These are phyloP conservation scores for Porites cylindrica DNA, from an alignment of 92 coral and sea anemone genomes.

Conservation along the genomic window DNA sequence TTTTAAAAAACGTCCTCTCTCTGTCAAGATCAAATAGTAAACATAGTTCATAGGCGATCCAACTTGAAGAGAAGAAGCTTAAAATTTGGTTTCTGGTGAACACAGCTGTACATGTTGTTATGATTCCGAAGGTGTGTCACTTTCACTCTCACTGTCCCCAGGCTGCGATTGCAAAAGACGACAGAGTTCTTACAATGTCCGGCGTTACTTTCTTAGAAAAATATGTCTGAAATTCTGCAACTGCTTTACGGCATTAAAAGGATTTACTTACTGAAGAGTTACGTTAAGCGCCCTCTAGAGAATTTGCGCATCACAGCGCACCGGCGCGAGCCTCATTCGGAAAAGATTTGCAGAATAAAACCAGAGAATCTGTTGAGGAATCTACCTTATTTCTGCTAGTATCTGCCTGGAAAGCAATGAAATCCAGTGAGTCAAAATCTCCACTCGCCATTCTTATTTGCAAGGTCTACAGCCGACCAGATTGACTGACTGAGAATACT, in stretches of 20 bases:
- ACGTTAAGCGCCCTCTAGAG: slow-evolving; percentile 33
- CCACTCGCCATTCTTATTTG: not conserved
- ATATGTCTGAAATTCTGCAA: not conserved
- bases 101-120: slow-evolving; percentile 30
- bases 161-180: not conserved
- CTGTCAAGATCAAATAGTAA: not conserved
- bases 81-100: not conserved
- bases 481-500: not conserved
- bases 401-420: slow-evolving; percentile 57
- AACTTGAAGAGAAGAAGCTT: not conserved
- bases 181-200: not conserved
- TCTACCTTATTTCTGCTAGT: slow-evolving; percentile 65
- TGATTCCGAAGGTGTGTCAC: slow-evolving; percentile 23
- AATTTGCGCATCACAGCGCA: slow-evolving; percentile 17
- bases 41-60: not conserved
- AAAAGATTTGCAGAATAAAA: not conserved
- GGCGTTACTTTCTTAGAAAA: not conserved
- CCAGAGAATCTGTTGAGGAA: not conserved
- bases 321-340: not conserved
- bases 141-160: not conserved
- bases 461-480: not conserved
- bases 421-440: slow-evolving; percentile 77
- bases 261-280: not conserved
- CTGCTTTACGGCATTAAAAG: slow-evolving; percentile 8
- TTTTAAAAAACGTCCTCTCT: not conserved